A percentile compares a stretch with the other conserved stretches of the same genome.
phyloP scores from a whole-genome alignment of 2,888 invertebrate genomes.

The Cephus sareptanus region DNA sequence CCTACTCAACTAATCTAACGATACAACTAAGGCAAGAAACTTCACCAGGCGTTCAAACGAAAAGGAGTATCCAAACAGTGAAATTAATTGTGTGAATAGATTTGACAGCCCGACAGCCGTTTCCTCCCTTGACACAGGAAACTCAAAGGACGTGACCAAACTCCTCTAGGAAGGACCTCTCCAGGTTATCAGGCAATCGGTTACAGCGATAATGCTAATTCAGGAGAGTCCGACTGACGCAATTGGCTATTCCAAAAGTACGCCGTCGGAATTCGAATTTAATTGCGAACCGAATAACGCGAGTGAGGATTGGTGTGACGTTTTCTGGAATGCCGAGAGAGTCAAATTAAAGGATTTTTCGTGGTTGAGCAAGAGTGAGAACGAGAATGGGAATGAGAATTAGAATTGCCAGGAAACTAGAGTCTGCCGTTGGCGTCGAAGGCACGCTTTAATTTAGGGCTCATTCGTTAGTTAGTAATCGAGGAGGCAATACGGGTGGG shows the following conservation, averaged over 20 bases:
- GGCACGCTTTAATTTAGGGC: constrained; percentile 17
- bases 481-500: neutral
- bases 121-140: neutral
- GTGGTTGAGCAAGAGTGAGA: neutral
- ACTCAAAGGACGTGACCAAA: neutral
- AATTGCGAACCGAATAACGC: neutral
- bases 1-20: neutral
- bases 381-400: neutral
- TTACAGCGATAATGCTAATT: neutral
- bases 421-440: neutral
- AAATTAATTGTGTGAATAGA: constrained; percentile 31
- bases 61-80: constrained; percentile 22
- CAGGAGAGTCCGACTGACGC: neutral
- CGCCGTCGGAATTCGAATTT: neutral
- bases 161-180: neutral
- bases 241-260: neutral
- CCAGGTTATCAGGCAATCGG: neutral
- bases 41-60: neutral
- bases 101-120: neutral
- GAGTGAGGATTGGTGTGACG: neutral
- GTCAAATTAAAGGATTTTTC: neutral
- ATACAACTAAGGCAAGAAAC: neutral
- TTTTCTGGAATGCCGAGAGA: neutral
- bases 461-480: constrained; percentile 21
- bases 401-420: neutral